These are phyloP conservation scores for Andrena cerasifolii DNA, from an alignment of 1,140 invertebrate genomes.

Conservation along the genomic window DNA sequence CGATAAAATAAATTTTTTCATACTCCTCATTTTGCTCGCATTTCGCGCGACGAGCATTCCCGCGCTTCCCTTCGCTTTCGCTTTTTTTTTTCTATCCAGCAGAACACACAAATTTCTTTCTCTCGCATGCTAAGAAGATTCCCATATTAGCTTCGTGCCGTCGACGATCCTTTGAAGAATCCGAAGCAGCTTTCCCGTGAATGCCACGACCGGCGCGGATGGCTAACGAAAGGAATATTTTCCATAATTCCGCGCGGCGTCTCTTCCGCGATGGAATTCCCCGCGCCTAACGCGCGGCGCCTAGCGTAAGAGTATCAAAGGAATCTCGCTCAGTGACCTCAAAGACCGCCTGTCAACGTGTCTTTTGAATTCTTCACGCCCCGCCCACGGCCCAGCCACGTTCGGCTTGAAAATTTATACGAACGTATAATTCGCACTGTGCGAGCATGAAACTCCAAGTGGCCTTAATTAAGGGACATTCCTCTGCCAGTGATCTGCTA, in stretches of 20 bases:
- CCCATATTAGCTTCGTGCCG: conserved; percentile 19
- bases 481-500: neutral
- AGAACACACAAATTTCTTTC: conserved; percentile 32
- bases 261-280: conserved; percentile 34
- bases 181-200: conserved; percentile 12
- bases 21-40: neutral
- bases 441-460: neutral
- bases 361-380: neutral
- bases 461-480: neutral
- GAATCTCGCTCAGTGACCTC: neutral
- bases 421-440: neutral
- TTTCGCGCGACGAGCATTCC: neutral
- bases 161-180: conserved; percentile 18
- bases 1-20: neutral
- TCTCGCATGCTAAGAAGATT: conserved; percentile 8
- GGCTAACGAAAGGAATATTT: conserved; percentile 51
- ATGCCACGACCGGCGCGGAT: conserved; percentile 16
- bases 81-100: conserved; percentile 23
- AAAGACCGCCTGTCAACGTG: conserved; percentile 24
- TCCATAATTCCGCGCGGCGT: conserved; percentile 33
- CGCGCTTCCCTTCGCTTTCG: too few species aligned
- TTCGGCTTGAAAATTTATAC: neutral
- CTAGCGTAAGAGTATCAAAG: conserved; percentile 1
- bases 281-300: neutral
- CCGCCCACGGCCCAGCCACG: neutral